Percentiles rank a stretch among this genome's conserved stretches.
These are phyloP conservation scores for Chascanopsetta lugubris DNA, from an alignment of 2,113 vertebrate species.

Conservation along the genomic window DNA sequence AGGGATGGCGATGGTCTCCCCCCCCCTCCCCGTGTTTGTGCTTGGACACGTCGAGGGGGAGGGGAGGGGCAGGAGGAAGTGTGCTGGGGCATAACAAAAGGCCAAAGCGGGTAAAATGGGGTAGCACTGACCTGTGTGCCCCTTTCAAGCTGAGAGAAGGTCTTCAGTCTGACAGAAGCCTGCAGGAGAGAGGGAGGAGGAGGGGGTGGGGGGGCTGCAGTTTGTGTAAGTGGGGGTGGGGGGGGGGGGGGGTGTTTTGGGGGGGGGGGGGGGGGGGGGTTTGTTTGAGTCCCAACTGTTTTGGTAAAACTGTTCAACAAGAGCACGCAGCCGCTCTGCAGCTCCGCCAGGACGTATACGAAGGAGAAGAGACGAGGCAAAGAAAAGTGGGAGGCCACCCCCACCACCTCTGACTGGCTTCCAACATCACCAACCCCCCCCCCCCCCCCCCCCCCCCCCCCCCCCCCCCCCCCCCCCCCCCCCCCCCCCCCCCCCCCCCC, in stretches of 20 bases:
- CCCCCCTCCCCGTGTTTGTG: conserved; percentile 49
- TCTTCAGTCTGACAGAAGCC: conserved; percentile 69
- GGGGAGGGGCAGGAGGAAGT: conserved; percentile 49
- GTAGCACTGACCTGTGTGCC: conserved; percentile 64
- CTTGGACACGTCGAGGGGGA: conserved; percentile 39
- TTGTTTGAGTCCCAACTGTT: conserved; percentile 65
- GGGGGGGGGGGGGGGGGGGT: conserved; percentile 1
- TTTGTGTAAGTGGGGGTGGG: conserved; percentile 50
- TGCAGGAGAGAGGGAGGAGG: conserved; percentile 9
- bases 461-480: conserved; percentile 51
- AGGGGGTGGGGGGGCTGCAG: not conserved
- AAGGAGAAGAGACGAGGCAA: conserved; percentile 56
- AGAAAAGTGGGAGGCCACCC: conserved; percentile 66
- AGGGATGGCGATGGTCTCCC: conserved; percentile 18
- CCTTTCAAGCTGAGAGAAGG: conserved; percentile 74
- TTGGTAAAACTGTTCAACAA: conserved; percentile 61
- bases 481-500: conserved; percentile 7
- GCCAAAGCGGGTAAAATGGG: conserved; percentile 60
- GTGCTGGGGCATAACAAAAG: conserved; percentile 48
- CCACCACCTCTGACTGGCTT: conserved; percentile 78
- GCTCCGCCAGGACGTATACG: conserved; percentile 37
- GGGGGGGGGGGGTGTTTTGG: too few relatives aligned
- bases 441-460: conserved; percentile 10
- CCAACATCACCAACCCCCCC: conserved; percentile 66
- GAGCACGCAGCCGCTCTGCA: conserved; percentile 62